Conservation (phyloP, 2,797 vertebrate species). For the Chaenodraco wilsoni region DNA sequence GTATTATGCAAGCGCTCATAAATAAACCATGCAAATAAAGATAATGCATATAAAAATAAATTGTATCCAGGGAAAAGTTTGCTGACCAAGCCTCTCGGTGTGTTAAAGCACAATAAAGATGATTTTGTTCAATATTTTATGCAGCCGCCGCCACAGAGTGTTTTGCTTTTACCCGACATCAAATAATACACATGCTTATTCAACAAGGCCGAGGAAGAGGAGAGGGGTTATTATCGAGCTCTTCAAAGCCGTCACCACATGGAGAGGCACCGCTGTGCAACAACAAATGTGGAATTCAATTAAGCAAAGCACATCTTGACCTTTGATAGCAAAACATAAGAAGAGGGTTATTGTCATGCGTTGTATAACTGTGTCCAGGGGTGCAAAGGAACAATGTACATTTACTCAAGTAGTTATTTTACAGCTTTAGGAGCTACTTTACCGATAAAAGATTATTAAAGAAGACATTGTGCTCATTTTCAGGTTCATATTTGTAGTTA, state of each 20-base stretch:
- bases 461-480: no score
- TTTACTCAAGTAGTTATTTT: no score
- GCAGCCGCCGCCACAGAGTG: background rate
- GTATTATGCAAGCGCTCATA: slow-evolving; percentile 30
- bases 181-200: slow-evolving; percentile 51
- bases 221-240: slow-evolving; percentile 45
- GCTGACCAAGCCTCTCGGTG: slow-evolving; percentile 32
- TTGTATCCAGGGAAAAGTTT: slow-evolving; percentile 12
- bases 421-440: no score
- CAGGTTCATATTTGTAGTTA: no score
- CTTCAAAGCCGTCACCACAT: slow-evolving; percentile 50
- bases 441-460: no score
- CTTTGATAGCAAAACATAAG: slow-evolving; percentile 35
- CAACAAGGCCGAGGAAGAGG: slow-evolving; percentile 11
- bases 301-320: slow-evolving; percentile 60
- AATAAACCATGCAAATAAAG: slow-evolving; percentile 21
- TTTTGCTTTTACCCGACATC: slow-evolving; percentile 18
- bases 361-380: slow-evolving; percentile 27
- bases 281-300: slow-evolving; percentile 64
- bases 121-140: slow-evolving; percentile 51
- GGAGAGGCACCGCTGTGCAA: slow-evolving; percentile 41
- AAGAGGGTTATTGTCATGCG: slow-evolving; percentile 28
- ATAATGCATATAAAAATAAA: slow-evolving; percentile 15
- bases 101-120: slow-evolving; percentile 28
- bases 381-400: background rate